Percentiles rank a stretch among this genome's conserved stretches.
phyloP scores from a whole-genome alignment of 2,797 vertebrate genomes.

The Mus minutoides region DNA sequence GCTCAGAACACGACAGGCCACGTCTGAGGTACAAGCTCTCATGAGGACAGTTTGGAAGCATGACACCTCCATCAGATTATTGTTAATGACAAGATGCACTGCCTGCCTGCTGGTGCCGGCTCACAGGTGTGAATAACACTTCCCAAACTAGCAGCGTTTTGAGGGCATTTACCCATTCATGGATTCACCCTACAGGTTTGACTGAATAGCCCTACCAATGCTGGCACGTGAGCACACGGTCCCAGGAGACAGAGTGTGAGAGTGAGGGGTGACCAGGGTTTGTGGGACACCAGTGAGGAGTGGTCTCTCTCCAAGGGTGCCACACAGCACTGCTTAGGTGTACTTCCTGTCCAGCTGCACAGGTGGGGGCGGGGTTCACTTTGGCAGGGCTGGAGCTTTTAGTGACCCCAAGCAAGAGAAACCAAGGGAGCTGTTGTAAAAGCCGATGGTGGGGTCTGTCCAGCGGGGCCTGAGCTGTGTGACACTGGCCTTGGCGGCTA shows the following conservation, averaged over 20 bases:
- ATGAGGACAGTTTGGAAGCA: not conserved
- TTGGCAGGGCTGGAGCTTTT: not conserved
- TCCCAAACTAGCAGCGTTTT: not conserved
- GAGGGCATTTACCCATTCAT: not conserved
- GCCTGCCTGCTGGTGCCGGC: not conserved
- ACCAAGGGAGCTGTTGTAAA: not conserved
- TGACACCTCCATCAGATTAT: not conserved
- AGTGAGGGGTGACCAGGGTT: not conserved
- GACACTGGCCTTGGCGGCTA: not conserved
- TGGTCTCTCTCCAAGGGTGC: not conserved
- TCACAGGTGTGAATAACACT: not conserved
- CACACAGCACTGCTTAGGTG: accelerated
- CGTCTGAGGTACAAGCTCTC: not conserved
- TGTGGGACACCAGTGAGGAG: not conserved
- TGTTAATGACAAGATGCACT: not conserved
- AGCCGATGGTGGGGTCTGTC: not conserved
- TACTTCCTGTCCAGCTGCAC: too few relatives aligned
- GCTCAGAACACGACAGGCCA: not conserved
- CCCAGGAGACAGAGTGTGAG: not conserved
- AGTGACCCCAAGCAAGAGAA: not conserved
- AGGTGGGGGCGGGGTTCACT: not conserved
- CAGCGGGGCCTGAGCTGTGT: not conserved
- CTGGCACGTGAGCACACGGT: not conserved
- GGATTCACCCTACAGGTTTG: not conserved
- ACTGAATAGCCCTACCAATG: not conserved